A percentile compares a stretch with the other conserved stretches of the same genome.
phyloP scores from a whole-genome alignment of 2,888 invertebrate genomes.

The Eilema griseolum region DNA sequence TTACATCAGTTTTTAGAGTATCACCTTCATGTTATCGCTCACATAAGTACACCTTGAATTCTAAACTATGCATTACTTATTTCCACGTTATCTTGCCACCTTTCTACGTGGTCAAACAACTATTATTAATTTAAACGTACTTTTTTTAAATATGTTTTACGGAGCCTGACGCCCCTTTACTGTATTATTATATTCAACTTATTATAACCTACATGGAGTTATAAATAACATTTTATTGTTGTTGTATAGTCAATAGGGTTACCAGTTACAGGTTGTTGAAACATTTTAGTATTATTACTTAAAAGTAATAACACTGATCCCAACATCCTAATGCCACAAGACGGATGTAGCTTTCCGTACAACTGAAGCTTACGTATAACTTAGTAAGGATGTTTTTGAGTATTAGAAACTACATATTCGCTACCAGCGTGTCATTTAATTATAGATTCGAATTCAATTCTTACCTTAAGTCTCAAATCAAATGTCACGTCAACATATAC shows the following conservation, averaged over 20 bases:
- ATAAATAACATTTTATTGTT: slow-evolving; percentile 11
- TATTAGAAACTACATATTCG: not conserved
- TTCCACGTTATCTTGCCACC: not conserved
- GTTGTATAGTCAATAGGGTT: slow-evolving; percentile 1
- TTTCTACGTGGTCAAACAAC: slow-evolving; percentile 2
- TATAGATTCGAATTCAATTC: not conserved
- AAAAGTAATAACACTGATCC: not conserved
- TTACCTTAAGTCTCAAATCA: not conserved
- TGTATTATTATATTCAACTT: not conserved
- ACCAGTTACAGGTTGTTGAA: not conserved
- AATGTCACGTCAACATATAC: not conserved
- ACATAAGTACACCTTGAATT: not conserved
- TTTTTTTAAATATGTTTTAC: not conserved
- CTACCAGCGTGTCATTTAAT: not conserved
- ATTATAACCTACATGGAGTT: not conserved
- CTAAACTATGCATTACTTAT: not conserved
- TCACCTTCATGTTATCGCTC: not conserved
- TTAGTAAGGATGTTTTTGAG: not conserved
- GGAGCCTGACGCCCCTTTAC: not conserved
- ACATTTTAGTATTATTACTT: not conserved
- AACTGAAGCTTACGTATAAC: too few relatives aligned
- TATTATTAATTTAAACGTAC: not conserved
- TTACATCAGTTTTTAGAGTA: not conserved
- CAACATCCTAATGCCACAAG: not conserved
- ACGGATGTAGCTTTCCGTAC: not conserved